phyloP scores from a whole-genome alignment of 2,113 vertebrate species.

The Pseudopipra pipra region DNA sequence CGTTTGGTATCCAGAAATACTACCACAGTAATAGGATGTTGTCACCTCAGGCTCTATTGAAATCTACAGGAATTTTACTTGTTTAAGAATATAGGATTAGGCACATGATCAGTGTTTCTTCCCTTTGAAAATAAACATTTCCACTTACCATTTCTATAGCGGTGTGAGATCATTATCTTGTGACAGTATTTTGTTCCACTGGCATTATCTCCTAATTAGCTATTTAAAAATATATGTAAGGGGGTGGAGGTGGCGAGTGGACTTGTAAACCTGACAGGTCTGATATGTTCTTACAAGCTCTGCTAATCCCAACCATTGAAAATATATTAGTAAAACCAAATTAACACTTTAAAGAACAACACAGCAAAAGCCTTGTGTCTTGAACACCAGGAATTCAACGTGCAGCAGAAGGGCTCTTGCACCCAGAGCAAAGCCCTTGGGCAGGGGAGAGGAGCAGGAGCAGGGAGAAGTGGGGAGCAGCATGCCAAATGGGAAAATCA shows the following conservation, averaged over 20 bases:
- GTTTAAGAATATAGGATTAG: conserved; percentile 59
- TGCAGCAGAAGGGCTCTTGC: background rate
- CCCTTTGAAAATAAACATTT: conserved; percentile 58
- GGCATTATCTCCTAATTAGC: conserved; percentile 50
- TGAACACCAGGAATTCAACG: background rate
- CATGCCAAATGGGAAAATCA: background rate
- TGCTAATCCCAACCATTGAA: conserved; percentile 28
- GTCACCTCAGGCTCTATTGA: conserved; percentile 53
- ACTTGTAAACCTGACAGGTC: conserved; percentile 34
- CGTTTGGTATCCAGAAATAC: conserved; percentile 54
- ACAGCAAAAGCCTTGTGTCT: background rate
- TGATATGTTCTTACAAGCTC: conserved; percentile 33
- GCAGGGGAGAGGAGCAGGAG: background rate
- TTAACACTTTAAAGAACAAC: conserved; percentile 2
- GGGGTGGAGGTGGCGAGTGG: background rate
- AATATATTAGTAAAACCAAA: background rate
- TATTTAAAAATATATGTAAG: conserved; percentile 55
- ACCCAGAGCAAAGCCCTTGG: background rate
- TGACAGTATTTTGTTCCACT: conserved; percentile 23
- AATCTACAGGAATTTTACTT: conserved; percentile 53
- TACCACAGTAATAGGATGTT: conserved; percentile 41
- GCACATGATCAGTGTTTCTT: conserved; percentile 43
- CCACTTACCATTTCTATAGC: conserved; percentile 6
- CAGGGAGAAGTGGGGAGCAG: background rate
- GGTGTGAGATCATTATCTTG: conserved; percentile 28